Percentiles rank a stretch among this genome's conserved stretches.
These are phyloP conservation scores for Pyrgilauda ruficollis DNA, from an alignment of 2,113 vertebrate species.

Conservation along the genomic window DNA sequence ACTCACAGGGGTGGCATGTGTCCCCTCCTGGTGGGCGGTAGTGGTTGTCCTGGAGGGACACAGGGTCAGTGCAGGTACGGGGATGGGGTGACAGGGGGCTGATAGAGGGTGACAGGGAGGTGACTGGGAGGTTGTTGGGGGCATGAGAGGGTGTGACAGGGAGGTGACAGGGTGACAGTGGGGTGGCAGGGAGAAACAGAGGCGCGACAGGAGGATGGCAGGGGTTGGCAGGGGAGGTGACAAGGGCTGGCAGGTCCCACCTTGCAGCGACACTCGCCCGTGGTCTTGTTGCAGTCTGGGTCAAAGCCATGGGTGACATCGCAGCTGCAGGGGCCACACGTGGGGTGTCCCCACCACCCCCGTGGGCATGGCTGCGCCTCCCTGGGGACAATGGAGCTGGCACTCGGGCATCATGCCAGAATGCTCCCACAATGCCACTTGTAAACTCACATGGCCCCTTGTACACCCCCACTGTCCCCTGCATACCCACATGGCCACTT, in stretches of 20 bases:
- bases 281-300: slow-evolving; percentile 93
- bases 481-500: no score
- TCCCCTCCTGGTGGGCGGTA: slow-evolving; percentile 77
- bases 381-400: slow-evolving; percentile 24
- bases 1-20: slow-evolving; percentile 87
- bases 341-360: slow-evolving; percentile 95
- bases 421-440: neutral
- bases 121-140: neutral
- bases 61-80: neutral
- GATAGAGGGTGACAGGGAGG: neutral
- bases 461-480: neutral
- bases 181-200: neutral
- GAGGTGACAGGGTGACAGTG: neutral
- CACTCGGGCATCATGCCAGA: neutral
- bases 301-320: slow-evolving; percentile 86
- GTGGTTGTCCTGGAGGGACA: slow-evolving; percentile 85
- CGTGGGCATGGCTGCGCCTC: slow-evolving; percentile 87
- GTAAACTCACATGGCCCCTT: neutral
- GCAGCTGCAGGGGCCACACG: slow-evolving; percentile 91
- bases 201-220: neutral
- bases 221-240: neutral
- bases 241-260: slow-evolving; percentile 63
- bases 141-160: neutral
- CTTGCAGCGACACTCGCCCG: slow-evolving; percentile 91
- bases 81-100: neutral